Conservation (phyloP, 2,113 vertebrate genomes). For the Colius striatus region DNA sequence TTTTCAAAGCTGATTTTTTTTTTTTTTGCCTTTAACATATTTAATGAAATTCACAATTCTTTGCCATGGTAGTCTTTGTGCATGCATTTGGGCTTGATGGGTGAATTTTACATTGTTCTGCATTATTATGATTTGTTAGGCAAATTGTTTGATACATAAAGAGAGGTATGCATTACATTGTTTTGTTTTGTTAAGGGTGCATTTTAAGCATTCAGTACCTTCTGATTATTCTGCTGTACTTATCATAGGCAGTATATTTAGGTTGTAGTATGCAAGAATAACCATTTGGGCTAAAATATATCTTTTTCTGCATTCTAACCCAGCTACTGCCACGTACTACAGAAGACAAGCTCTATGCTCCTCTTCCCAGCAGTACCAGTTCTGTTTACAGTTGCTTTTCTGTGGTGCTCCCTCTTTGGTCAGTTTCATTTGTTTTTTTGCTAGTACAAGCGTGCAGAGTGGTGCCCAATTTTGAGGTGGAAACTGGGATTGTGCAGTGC, state of each 20-base stretch:
- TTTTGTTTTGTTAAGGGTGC: slow-evolving; percentile 61
- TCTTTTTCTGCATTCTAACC: background rate
- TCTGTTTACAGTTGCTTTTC: background rate
- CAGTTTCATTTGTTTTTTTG: background rate
- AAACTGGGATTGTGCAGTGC: background rate
- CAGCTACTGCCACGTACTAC: background rate
- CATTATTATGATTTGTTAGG: slow-evolving; percentile 70
- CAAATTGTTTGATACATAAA: slow-evolving; percentile 51
- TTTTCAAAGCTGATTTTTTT: slow-evolving; percentile 87
- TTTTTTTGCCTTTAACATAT: slow-evolving; percentile 77
- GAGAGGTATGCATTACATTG: slow-evolving; percentile 49
- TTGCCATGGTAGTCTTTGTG: slow-evolving; percentile 71
- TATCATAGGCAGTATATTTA: slow-evolving; percentile 20
- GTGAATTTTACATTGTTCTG: slow-evolving; percentile 66
- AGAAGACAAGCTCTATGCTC: background rate
- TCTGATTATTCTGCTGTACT: slow-evolving; percentile 41
- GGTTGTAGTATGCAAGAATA: background rate
- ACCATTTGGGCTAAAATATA: slow-evolving; percentile 11
- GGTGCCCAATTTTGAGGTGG: background rate
- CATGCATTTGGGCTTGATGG: slow-evolving; percentile 66
- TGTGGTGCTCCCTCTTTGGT: background rate
- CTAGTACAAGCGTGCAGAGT: background rate
- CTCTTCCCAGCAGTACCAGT: background rate
- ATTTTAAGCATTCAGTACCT: slow-evolving; percentile 21
- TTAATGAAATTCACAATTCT: slow-evolving; percentile 85